These are phyloP conservation scores for Columbina picui DNA, from an alignment of 2,113 vertebrate species.

Conservation along the genomic window DNA sequence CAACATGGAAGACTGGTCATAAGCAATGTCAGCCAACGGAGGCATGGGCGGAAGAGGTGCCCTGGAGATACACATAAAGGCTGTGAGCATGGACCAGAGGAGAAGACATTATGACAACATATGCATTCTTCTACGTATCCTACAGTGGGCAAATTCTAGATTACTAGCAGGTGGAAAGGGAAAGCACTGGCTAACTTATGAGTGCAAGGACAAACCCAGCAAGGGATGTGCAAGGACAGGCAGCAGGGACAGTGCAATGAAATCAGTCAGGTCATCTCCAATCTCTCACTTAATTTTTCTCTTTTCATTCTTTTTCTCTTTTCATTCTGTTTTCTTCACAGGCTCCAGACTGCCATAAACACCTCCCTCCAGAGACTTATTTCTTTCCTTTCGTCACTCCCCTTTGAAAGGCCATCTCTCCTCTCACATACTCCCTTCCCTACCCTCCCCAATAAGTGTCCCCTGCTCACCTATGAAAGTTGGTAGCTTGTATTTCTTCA, in stretches of 20 bases:
- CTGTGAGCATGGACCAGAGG: background rate
- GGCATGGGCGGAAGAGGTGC: background rate
- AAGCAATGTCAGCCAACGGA: background rate
- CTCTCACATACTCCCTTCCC: background rate
- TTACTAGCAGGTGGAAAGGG: background rate
- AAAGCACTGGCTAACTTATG: background rate
- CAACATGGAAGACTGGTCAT: background rate
- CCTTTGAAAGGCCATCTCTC: background rate
- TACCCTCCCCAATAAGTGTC: accelerated
- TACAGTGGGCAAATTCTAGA: background rate
- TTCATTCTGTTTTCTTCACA: background rate
- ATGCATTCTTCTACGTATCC: background rate
- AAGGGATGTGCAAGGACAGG: background rate
- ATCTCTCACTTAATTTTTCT: background rate
- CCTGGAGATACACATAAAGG: background rate
- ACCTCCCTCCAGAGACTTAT: background rate
- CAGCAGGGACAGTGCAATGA: background rate
- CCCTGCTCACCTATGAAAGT: background rate
- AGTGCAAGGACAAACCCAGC: background rate
- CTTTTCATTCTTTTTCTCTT: background rate
- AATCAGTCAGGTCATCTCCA: background rate
- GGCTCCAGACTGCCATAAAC: background rate
- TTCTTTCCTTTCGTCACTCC: background rate
- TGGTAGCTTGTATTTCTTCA: background rate
- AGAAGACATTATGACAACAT: background rate